Percentiles rank a stretch among this genome's conserved stretches.
Evolutionary conservation across 2,113 vertebrate species (phyloP).

Genomic region (Rhineura floridana): DNA sequence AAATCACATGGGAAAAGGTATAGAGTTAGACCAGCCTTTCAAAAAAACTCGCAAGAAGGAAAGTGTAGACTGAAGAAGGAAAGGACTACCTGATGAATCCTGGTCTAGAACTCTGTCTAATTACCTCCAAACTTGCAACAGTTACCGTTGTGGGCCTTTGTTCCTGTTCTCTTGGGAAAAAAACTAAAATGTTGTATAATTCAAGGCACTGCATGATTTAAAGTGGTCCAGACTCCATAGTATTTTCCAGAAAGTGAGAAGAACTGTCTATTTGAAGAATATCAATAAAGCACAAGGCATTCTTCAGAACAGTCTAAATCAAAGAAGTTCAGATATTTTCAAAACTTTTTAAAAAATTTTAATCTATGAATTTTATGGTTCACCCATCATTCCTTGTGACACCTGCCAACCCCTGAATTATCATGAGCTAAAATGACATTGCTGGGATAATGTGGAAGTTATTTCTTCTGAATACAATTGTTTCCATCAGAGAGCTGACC

Average conservation of each 20-base stretch:
- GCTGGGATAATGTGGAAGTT: conserved; percentile 35
- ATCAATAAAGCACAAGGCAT: background rate
- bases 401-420: conserved; percentile 11
- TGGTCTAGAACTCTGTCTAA: background rate
- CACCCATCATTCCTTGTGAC: conserved; percentile 12
- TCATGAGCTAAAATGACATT: conserved; percentile 30
- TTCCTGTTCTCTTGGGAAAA: background rate
- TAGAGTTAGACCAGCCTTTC: background rate
- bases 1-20: background rate
- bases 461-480: conserved; percentile 44
- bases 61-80: background rate
- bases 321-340: conserved; percentile 14
- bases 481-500: conserved; percentile 36
- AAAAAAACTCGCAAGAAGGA: background rate
- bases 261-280: background rate
- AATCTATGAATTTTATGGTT: conserved; percentile 44
- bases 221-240: background rate
- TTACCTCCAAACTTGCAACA: background rate
- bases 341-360: conserved; percentile 26
- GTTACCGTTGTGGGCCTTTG: background rate
- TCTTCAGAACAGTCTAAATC: conserved; percentile 13
- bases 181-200: background rate
- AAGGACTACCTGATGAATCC: background rate
- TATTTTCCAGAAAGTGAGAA: background rate
- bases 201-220: background rate